A percentile compares a stretch with the other conserved stretches of the same genome.
Conservation (phyloP, 2,113 vertebrate species). For the Oryzias javanicus region DNA sequence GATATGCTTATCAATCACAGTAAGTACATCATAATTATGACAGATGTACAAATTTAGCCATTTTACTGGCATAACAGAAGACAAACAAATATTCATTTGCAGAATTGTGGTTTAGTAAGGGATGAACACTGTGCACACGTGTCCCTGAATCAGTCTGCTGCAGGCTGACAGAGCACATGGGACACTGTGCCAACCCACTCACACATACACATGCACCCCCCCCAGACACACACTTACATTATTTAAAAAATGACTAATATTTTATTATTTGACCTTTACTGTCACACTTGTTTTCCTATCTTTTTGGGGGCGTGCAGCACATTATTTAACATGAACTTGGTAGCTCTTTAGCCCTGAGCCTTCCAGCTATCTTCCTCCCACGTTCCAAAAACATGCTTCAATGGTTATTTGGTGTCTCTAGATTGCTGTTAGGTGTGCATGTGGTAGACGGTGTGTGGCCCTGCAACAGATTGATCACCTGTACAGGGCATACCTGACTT, state of each 20-base stretch:
- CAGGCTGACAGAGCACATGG: constrained; percentile 46
- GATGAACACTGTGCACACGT: constrained; percentile 59
- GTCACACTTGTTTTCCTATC: constrained; percentile 1
- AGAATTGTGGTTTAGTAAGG: constrained; percentile 40
- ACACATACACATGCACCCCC: constrained; percentile 13
- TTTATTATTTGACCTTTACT: constrained; percentile 53
- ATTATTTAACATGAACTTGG: too few species aligned
- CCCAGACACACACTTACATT: constrained; percentile 19
- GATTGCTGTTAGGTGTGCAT: too few species aligned
- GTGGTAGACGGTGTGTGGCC: too few species aligned
- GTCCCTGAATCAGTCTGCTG: constrained; percentile 67
- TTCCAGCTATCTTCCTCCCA: too few species aligned
- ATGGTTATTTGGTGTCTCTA: too few species aligned
- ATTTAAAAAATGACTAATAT: constrained; percentile 8
- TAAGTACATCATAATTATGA: constrained; percentile 17
- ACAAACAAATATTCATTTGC: constrained; percentile 51
- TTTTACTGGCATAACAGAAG: constrained; percentile 15
- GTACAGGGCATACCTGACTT: too few species aligned
- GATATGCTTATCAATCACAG: constrained; percentile 23
- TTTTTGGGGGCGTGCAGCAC: too few species aligned
- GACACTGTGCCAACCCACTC: constrained; percentile 24
- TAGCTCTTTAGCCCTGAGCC: too few species aligned
- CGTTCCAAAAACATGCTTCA: too few species aligned
- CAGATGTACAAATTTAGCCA: constrained; percentile 29
- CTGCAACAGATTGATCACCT: too few species aligned